Conservation (phyloP, 2,113 vertebrate species). For the Galbula dea region DNA sequence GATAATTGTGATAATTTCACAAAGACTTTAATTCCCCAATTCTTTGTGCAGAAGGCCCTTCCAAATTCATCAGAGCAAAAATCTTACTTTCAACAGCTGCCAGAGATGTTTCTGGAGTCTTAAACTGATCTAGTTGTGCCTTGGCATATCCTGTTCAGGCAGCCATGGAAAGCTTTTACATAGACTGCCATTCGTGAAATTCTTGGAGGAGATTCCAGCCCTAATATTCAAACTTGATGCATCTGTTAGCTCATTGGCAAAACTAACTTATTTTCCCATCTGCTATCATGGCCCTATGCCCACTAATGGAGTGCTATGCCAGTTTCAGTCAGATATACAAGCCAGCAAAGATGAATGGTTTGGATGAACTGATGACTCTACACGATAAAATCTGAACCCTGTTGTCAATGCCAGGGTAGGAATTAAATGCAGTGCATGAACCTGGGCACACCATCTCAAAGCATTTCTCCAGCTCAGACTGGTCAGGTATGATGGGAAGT, state of each 20-base stretch:
- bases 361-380: constrained; percentile 61
- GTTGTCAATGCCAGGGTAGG: background rate
- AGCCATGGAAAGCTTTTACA: constrained; percentile 35
- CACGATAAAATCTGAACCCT: constrained; percentile 45
- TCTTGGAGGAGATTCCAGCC: constrained; percentile 66
- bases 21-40: constrained; percentile 43
- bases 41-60: constrained; percentile 48
- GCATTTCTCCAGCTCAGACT: background rate
- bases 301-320: constrained; percentile 42
- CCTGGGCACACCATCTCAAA: background rate
- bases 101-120: constrained; percentile 45
- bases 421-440: background rate
- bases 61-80: constrained; percentile 42
- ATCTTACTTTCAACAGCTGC: constrained; percentile 57
- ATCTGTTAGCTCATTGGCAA: too few relatives aligned
- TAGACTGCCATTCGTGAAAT: constrained; percentile 57
- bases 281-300: constrained; percentile 72
- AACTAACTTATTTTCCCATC: constrained; percentile 70
- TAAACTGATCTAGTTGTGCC: constrained; percentile 63
- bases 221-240: constrained; percentile 63
- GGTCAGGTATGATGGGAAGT: background rate
- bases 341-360: constrained; percentile 67
- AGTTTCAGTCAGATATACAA: constrained; percentile 30
- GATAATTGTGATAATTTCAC: constrained; percentile 36
- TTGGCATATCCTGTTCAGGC: constrained; percentile 36